Evolutionary conservation across 2,888 invertebrate species (phyloP), one percentile per base, ranked within the genome.

Genomic region (Chymomyza fuscimana): DNA sequence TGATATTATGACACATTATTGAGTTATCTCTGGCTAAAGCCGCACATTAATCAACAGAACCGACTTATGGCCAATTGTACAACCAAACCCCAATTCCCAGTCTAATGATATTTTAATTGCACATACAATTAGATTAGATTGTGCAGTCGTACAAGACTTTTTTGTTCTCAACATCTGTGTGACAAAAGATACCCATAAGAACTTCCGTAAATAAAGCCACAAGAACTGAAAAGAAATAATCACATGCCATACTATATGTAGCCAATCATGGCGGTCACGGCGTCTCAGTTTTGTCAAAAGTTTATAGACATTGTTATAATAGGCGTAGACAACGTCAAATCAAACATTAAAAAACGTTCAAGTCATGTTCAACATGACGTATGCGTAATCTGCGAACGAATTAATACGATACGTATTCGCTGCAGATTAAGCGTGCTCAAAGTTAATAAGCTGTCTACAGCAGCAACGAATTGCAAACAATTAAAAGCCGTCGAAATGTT

Each of bases 281-380:
- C 65, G 70, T 65, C 32, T 5, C 60, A 69, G 70, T 60, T 76
- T 58, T 67, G 32, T 54, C 56, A 1, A 61, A 63, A 59, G 15
- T 15, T 22, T 12, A 16, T 22, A 59, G 40, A 63, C 19, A 40
- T 54, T 22, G 16, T 16, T 15, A 25, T 50, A 19, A 63, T 36
- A 22, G 50, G n/a, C 51, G 29, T 10, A 63, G 19, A 51, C 16
- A 40, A 58, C 7, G 25, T 15, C 58, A 58, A 58, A 3, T 22
- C 12, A 19, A 58, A 9, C 5, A 15, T 25, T 7, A 1, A 25
- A 54, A 40, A 69, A 56, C 61, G 46, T 59, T 58, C 50, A 52
- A 56, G 77, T 76, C 74, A 74, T 88, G 87, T 80, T 69, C 67
- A 73, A 79, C 76, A 70, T 74, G 87, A 70, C 87, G 82, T 78